A percentile compares a stretch with the other conserved stretches of the same genome.
Conservation (phyloP, 2,797 vertebrate genomes). For the Craterocephalus amniculus region DNA sequence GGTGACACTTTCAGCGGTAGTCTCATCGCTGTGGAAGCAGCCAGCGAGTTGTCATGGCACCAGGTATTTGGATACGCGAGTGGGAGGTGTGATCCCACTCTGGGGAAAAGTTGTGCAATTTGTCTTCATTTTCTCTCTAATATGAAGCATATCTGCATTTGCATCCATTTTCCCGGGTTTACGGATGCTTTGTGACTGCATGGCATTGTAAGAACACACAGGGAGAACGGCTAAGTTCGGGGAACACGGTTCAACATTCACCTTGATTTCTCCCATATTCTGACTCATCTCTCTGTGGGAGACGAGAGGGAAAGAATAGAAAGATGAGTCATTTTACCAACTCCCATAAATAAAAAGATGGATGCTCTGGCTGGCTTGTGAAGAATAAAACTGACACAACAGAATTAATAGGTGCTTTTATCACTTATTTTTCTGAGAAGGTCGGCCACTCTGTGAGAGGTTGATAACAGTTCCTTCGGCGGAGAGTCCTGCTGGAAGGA, state of each 20-base stretch:
- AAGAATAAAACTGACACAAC: conserved; percentile 11
- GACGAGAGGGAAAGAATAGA: conserved; percentile 53
- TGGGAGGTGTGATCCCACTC: conserved; percentile 71
- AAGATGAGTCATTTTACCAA: conserved; percentile 65
- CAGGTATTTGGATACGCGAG: conserved; percentile 74
- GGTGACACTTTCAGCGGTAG: conserved; percentile 47
- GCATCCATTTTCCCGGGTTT: no score
- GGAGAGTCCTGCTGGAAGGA: conserved; percentile 3
- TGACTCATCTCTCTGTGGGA: conserved; percentile 69
- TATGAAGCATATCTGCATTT: neutral
- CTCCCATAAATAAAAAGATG: conserved; percentile 43
- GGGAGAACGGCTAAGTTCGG: conserved; percentile 2
- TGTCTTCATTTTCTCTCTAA: neutral
- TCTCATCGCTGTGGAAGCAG: conserved; percentile 53
- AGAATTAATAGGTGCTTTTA: conserved; percentile 21
- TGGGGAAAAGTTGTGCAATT: conserved; percentile 33
- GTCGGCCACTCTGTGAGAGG: conserved; percentile 14
- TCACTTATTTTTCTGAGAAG: conserved; percentile 18
- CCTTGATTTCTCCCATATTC: conserved; percentile 13
- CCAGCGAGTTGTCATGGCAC: conserved; percentile 78
- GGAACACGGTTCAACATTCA: conserved; percentile 45
- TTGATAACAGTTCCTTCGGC: conserved; percentile 16
- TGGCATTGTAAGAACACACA: neutral
- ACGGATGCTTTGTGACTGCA: neutral
- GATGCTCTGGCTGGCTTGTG: conserved; percentile 23